A percentile compares a stretch with the other conserved stretches of the same genome.
phyloP scores from a whole-genome alignment of 2,797 vertebrate species.

The Acipenser ruthenus region DNA sequence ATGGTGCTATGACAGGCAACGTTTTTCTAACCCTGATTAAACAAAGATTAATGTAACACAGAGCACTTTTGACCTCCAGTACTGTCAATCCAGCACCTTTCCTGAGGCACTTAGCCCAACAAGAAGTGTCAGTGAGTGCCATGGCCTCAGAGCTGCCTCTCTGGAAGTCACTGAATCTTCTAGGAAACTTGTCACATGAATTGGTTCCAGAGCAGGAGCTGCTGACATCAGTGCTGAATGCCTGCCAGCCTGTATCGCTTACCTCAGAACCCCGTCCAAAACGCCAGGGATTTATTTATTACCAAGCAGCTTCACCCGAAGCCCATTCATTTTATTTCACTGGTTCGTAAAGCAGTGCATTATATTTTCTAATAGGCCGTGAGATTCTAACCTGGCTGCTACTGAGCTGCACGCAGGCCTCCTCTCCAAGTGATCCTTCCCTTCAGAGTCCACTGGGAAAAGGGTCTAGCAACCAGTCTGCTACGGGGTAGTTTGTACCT shows the following conservation, averaged over 20 bases:
- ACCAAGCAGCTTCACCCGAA: background rate
- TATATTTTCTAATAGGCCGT: constrained; percentile 9
- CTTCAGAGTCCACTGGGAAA: too few species aligned
- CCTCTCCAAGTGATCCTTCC: too few species aligned
- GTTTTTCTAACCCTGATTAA: too few species aligned
- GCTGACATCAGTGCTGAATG: constrained; percentile 11
- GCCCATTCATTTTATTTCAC: constrained; percentile 4
- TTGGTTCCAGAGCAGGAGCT: constrained; percentile 10
- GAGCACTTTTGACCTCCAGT: too few species aligned
- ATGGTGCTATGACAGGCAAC: too few species aligned
- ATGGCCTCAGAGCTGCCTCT: background rate
- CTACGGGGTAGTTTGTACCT: too few species aligned
- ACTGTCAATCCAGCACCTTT: background rate
- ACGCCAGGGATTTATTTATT: constrained; percentile 7
- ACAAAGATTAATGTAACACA: too few species aligned
- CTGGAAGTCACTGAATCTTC: too few species aligned
- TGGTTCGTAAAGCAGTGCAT: background rate
- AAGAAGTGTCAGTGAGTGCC: background rate
- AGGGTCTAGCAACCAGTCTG: too few species aligned
- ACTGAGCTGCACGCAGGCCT: background rate
- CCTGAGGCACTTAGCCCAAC: constrained; percentile 37
- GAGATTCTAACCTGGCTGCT: background rate
- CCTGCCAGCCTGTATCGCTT: constrained; percentile 5
- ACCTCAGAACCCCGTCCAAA: constrained; percentile 2
- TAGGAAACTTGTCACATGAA: background rate